phyloP scores from a whole-genome alignment of 2,888 invertebrate genomes.

The Ochlodes sylvanus region DNA sequence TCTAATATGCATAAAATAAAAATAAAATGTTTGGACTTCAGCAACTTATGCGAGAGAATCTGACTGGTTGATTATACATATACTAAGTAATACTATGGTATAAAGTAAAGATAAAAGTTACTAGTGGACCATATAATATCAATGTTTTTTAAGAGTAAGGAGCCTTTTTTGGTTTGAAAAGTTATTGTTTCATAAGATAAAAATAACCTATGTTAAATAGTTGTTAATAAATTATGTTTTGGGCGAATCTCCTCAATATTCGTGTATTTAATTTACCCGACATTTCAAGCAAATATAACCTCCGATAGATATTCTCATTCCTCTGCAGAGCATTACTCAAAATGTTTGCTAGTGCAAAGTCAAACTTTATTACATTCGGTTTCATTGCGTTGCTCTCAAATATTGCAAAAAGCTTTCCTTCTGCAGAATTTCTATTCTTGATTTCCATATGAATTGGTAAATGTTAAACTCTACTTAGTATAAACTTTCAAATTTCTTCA shows the following conservation, averaged over 20 bases:
- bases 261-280: constrained; percentile 19
- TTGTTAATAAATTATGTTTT: neutral
- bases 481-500: too few relatives aligned
- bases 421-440: neutral
- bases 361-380: constrained; percentile 26
- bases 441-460: neutral
- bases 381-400: constrained; percentile 16
- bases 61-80: too few relatives aligned
- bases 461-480: too few relatives aligned
- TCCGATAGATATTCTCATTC: constrained; percentile 8
- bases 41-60: too few relatives aligned
- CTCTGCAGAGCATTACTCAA: constrained; percentile 29
- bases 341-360: constrained; percentile 17
- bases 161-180: too few relatives aligned
- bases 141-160: too few relatives aligned
- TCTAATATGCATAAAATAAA: too few relatives aligned
- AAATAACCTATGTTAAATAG: neutral
- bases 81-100: too few relatives aligned
- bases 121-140: too few relatives aligned
- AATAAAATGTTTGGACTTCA: too few relatives aligned
- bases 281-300: constrained; percentile 17
- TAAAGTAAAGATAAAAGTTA: too few relatives aligned
- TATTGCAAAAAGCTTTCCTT: neutral
- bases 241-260: neutral
- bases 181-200: neutral